Base-by-base conservation (phyloP, 2,888 invertebrate species). In the Acanthosepion esculentum region DNA sequence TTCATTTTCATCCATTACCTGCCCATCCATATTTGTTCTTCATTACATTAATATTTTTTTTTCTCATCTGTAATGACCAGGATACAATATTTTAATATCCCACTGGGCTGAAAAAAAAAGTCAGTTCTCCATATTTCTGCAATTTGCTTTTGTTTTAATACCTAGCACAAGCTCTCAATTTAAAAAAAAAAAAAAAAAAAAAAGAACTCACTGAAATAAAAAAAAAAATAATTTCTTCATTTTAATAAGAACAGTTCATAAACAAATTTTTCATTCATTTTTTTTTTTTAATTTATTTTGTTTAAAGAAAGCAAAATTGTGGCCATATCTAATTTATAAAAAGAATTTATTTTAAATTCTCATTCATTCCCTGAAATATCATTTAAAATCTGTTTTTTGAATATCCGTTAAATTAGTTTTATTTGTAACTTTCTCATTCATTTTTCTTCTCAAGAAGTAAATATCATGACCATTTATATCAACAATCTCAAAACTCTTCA, bases 51-150 rank as follows among this genome's bases (percentile, higher is more conserved):
- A 59, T 59, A 59, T 59, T 59, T 78, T 78, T 78, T 78, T 78
- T 78, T 78, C 33, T 33, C 78, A 78, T 78, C 18, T 59, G 59
- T 59, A 59, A 59, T 23, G 59, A 59, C 59, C 59, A 59, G 59
- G 78, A 78, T 78, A 78, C 78, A 78, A 78, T 78, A 78, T 78
- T 78, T 78, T 78, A 78, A 78, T 78, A 78, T 78, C 78, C 12
- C n/a, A 78, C 78, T 78, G 78, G 78, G n/a, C 78, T 78, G 78
- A 78, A 78, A 78, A 78, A 78, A 78, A 78, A 78, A 15, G 12
- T 20, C n/a, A 10, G 29, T 78, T 78, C 78, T 78, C 33, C n/a
- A 78, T n/a, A 78, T 78, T 33, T 78, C 78, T 78, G 18, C 78
- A 78, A n/a, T 78, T 8, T n/a, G n/a, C 1, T n/a, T 78, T 33